Conservation (phyloP, 1,140 invertebrate species). For the Bombus terrestris region DNA sequence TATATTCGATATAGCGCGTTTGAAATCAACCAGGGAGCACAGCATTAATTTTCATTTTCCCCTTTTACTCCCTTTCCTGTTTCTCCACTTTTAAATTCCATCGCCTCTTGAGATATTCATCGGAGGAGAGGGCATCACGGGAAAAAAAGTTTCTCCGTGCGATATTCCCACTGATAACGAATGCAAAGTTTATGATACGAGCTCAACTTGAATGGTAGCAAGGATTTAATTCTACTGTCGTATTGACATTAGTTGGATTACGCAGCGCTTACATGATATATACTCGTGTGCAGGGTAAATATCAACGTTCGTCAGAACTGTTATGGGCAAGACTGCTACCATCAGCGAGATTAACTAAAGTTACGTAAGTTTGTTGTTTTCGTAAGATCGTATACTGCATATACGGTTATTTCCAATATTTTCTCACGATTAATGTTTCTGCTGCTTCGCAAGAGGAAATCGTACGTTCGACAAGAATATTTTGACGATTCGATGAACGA, state of each 20-base stretch:
- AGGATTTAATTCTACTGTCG: constrained; percentile 62
- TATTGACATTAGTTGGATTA: constrained; percentile 69
- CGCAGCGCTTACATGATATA: constrained; percentile 44
- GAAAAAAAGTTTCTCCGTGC: not conserved
- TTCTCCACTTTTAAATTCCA: too few relatives aligned
- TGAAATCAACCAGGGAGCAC: too few relatives aligned
- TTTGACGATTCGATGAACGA: not conserved
- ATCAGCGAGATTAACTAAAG: constrained; percentile 63
- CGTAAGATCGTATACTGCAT: constrained; percentile 29
- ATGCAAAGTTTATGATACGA: constrained; percentile 59
- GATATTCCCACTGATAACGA: constrained; percentile 44
- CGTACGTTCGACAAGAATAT: too few relatives aligned
- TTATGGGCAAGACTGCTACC: constrained; percentile 54
- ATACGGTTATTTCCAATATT: not conserved
- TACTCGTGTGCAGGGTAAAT: constrained; percentile 50
- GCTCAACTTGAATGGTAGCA: constrained; percentile 42
- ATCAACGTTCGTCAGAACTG: constrained; percentile 66
- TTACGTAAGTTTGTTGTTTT: constrained; percentile 53
- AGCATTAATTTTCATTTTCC: not conserved
- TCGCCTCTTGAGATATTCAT: constrained; percentile 19
- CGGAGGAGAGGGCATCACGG: not conserved
- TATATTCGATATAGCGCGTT: not conserved
- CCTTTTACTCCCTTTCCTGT: not conserved
- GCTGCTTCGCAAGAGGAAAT: not conserved
- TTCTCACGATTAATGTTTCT: not conserved